Evolutionary conservation across 2,113 vertebrate species (phyloP), one percentile per base, ranked within the genome.

Genomic region (Morone chrysops): DNA sequence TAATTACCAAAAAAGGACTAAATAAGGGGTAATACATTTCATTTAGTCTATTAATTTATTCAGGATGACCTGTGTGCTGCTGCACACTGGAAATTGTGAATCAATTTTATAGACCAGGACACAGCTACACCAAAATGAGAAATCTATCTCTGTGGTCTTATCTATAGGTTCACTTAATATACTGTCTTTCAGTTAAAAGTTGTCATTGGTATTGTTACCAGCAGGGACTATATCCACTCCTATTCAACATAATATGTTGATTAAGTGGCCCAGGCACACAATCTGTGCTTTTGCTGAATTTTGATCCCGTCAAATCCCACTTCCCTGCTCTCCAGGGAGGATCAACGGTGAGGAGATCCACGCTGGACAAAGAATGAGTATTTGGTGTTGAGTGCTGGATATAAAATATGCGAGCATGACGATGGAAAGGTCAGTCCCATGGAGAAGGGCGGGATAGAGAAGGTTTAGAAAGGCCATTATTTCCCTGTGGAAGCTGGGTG

Each of bases 341-440:
- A 57, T 66, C 20, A 31, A 20, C 17, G 57, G 75, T 87, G 47
- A 81, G 70, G 80, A 73, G 51, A 87, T 80, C 22, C 40, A 56
- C 0, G 40, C 40, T 10, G 40, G 72, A 78, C 41, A 81, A 82
- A 87, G 65, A 83, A 60, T 50, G 31, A 75, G 41, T 56, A 79
- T 70, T 84, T 87, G 56, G 70, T 83, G 25, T 89, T 25, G 60
- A 86, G 51, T 67, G 31, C 31, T 31, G 53, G 75, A 36, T 89
- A 53, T 83, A 82, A 85, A 90, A 87, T 78, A 85, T 84, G 84
- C 25, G n/a, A 80, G 77, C 65, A 59, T 83, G 82, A 38, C 67
- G 77, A 75, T 62, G 87, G 75, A 90, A 91, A 93, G 88, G 92
- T 93, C 87, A 91, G 70, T 69, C 75, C 82, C 71, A 59, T 50